Percentiles rank a stretch among this genome's conserved stretches.
phyloP scores from a whole-genome alignment of 1,140 invertebrate genomes.

The Druon quercuslanigerum region DNA sequence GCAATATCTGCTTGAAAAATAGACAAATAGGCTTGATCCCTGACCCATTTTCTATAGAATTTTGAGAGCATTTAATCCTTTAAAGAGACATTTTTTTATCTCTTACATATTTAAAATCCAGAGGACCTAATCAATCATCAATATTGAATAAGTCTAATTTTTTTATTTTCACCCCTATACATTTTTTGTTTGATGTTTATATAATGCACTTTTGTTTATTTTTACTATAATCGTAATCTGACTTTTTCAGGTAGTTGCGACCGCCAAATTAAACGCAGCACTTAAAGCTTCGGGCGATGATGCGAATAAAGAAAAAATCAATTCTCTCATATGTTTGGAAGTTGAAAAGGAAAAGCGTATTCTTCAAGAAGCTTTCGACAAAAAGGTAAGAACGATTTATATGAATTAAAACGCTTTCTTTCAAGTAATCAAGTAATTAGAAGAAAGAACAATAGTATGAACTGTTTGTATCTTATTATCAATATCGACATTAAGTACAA shows the following conservation, averaged over 20 bases:
- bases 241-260: slow-evolving; percentile 78
- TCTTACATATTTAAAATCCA: no score
- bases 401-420: not conserved
- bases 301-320: slow-evolving; percentile 65
- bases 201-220: not conserved
- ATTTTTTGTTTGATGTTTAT: slow-evolving; percentile 1
- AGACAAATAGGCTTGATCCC: no score
- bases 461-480: not conserved
- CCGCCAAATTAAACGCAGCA: slow-evolving; percentile 79
- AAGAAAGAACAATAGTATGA: not conserved
- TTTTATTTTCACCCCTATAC: not conserved
- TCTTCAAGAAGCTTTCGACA: slow-evolving; percentile 62
- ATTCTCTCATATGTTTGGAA: slow-evolving; percentile 61
- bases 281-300: slow-evolving; percentile 77
- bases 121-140: no score
- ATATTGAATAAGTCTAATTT: not conserved
- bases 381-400: slow-evolving; percentile 58
- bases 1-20: no score
- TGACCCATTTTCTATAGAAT: no score
- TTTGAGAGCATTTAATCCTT: no score
- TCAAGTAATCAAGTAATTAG: slow-evolving; percentile 16
- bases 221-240: slow-evolving; percentile 27
- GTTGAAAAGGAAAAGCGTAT: slow-evolving; percentile 63
- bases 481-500: not conserved
- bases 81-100: no score